Evolutionary conservation across 2,888 invertebrate genomes (phyloP).

Genomic region (Mesochorus sp.): DNA sequence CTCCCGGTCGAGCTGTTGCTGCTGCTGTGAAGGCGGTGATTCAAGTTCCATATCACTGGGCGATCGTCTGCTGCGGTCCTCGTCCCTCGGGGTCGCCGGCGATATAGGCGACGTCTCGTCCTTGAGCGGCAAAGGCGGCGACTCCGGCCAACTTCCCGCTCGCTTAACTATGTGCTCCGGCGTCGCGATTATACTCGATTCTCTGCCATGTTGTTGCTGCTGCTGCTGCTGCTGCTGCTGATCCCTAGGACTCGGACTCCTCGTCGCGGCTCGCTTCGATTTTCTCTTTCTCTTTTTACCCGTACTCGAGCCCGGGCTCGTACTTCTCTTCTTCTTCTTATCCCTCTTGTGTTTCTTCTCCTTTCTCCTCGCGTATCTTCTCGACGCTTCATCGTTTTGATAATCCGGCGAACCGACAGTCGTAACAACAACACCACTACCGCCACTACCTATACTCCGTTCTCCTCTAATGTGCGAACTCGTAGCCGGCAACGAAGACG

Average conservation of each 20-base stretch:
- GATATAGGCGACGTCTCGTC: slow-evolving; percentile 86
- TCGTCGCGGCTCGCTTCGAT: slow-evolving; percentile 86
- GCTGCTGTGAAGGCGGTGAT: slow-evolving; percentile 70
- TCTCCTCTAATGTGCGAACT: slow-evolving; percentile 58
- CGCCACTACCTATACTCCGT: neutral
- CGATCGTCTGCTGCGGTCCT: slow-evolving; percentile 76
- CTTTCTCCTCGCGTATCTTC: slow-evolving; percentile 77
- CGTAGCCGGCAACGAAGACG: slow-evolving; percentile 29
- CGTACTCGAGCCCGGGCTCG: slow-evolving; percentile 83
- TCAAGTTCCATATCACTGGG: slow-evolving; percentile 79
- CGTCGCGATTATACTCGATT: slow-evolving; percentile 72
- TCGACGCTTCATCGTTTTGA: slow-evolving; percentile 69
- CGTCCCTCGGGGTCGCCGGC: slow-evolving; percentile 84
- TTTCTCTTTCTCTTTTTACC: slow-evolving; percentile 89
- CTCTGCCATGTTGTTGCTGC: neutral
- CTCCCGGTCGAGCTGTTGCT: slow-evolving; percentile 59
- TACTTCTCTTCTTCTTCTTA: slow-evolving; percentile 87
- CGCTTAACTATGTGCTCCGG: slow-evolving; percentile 69
- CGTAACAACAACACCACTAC: neutral
- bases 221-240: slow-evolving; percentile 8
- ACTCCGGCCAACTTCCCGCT: slow-evolving; percentile 80
- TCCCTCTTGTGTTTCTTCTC: slow-evolving; percentile 85
- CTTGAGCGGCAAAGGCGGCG: slow-evolving; percentile 82
- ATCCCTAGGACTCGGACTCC: slow-evolving; percentile 85
- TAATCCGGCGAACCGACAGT: slow-evolving; percentile 70